A percentile compares a stretch with the other conserved stretches of the same genome.
Evolutionary conservation across 1,140 invertebrate genomes (phyloP).

Genomic region (Zaprionus camerounensis): DNA sequence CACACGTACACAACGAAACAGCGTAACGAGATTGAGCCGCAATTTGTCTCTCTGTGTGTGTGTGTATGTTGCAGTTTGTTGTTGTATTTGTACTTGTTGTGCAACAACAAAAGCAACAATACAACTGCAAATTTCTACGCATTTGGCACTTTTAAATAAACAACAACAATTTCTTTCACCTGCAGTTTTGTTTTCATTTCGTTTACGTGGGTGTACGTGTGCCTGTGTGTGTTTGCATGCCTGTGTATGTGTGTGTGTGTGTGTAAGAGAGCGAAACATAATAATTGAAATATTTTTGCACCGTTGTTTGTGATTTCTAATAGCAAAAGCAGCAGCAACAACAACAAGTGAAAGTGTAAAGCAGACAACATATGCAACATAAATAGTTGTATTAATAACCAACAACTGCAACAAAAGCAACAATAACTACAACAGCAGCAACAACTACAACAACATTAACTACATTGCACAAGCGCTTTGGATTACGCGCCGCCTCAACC

Average conservation of each 20-base stretch:
- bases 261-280: constrained; percentile 55
- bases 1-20: constrained; percentile 34
- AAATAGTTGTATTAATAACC: constrained; percentile 34
- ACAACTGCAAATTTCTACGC: constrained; percentile 24
- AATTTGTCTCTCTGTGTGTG: constrained; percentile 39
- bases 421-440: not conserved
- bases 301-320: constrained; percentile 55
- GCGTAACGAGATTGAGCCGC: constrained; percentile 67
- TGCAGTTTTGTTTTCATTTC: constrained; percentile 47
- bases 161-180: constrained; percentile 45
- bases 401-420: constrained; percentile 13
- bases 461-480: constrained; percentile 41
- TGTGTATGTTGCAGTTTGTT: constrained; percentile 22
- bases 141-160: constrained; percentile 39
- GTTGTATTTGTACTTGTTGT: constrained; percentile 48
- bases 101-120: constrained; percentile 45
- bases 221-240: not conserved
- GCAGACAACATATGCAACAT: constrained; percentile 49
- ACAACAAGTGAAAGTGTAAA: constrained; percentile 67
- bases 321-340: constrained; percentile 31
- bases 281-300: constrained; percentile 52
- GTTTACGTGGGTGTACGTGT: constrained; percentile 8
- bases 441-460: constrained; percentile 21
- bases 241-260: constrained; percentile 10
- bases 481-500: constrained; percentile 37